Conservation (phyloP, 1,140 invertebrate genomes). For the Meloidogyne hapla region DNA sequence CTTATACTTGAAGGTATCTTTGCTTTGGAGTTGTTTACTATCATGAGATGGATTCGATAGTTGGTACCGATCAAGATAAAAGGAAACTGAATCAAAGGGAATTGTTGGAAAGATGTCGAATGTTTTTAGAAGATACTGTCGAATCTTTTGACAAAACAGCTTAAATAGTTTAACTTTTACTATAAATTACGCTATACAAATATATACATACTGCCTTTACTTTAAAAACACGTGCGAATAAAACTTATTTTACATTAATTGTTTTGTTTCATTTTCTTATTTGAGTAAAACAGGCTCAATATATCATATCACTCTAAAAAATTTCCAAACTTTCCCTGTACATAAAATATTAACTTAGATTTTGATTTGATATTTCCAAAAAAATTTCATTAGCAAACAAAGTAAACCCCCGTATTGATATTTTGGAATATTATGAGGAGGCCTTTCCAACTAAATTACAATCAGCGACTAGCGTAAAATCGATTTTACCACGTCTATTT, state of each 20-base stretch:
- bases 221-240: too few species aligned
- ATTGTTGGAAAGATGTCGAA: constrained; percentile 7
- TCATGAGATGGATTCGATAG: constrained; percentile 20
- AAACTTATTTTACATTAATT: too few species aligned
- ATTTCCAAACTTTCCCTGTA: too few species aligned
- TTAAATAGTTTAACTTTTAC: background rate
- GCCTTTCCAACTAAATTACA: background rate
- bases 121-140: constrained; percentile 19
- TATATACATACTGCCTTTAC: too few species aligned
- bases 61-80: background rate
- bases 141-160: background rate
- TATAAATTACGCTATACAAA: background rate
- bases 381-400: too few species aligned
- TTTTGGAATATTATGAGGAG: background rate
- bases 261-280: too few species aligned
- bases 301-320: too few species aligned
- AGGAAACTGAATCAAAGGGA: constrained; percentile 13
- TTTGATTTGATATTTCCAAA: too few species aligned
- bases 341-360: too few species aligned
- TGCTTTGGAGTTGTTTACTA: constrained; percentile 14
- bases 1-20: background rate
- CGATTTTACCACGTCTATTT: background rate
- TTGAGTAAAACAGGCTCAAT: too few species aligned
- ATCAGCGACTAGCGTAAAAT: background rate
- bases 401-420: background rate